Base-by-base conservation (phyloP, 2,888 invertebrate species). In the Troides oblongomaculatus region DNA sequence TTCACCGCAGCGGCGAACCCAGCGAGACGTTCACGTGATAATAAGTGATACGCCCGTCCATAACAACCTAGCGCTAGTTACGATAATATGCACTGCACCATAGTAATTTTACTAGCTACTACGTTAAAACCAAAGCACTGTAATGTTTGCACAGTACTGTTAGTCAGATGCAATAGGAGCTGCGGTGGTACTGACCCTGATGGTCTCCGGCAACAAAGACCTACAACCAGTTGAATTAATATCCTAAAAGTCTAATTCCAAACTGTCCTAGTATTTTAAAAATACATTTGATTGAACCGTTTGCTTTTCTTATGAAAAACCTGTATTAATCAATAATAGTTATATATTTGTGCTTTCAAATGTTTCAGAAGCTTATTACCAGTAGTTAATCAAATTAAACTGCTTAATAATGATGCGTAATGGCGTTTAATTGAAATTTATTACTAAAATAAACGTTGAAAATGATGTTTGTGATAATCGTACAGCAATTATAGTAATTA, bases 401-500 rank as follows among this genome's bases (percentile, higher is more conserved):
- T 62, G 21, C 36, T 59, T 21, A 36, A 66, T 62, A 69, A 68
- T 46, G 25, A 57, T 36, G 18, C 25, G 21, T 65, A 43, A 58
- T 56, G n/a, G 65, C 46, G 50, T 66, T 62, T 58, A 65, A 69
- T 69, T 69, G 69, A 53, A 62, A 69, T 62, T 63, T 58, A 66
- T 69, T 58, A 39, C 66, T n/a, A n/a, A 66, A 62, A 70, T 69
- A 70, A 68, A 68, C 66, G 43, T 58, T 62, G 61, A 50, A 39
- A 70, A 25, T 21, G 39, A 50, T 39, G 43, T 36, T 58, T 50
- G n/a, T 66, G 71, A 61, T 66, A 70, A 70, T 64, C 62, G 68
- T 63, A 64, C 39, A 59, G 53, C 72, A 72, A 73, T 71, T 70
- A 73, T 59, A 57, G 70, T 72, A 70, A 74, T 74, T 75, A 75